Evolutionary conservation across 2,797 vertebrate genomes (phyloP).

Genomic region (Arrhamphus sclerolepis): DNA sequence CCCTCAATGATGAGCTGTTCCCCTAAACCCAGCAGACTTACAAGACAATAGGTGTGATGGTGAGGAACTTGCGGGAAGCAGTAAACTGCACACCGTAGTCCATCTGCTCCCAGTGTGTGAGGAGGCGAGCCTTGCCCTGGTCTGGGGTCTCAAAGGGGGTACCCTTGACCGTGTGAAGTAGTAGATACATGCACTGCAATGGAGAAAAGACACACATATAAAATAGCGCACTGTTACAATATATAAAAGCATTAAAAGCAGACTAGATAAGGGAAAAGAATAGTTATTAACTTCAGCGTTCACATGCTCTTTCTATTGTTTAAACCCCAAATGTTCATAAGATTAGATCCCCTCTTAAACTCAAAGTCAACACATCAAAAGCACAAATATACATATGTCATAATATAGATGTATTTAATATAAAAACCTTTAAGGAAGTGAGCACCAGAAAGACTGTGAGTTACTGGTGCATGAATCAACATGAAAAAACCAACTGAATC

Average conservation of each 20-base stretch:
- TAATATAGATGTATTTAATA: too few relatives aligned
- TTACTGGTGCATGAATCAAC: constrained; percentile 3
- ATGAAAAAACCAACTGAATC: too few relatives aligned
- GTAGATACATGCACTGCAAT: constrained; percentile 94
- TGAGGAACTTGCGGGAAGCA: constrained; percentile 95
- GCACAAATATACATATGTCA: too few relatives aligned
- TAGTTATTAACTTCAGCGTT: too few relatives aligned
- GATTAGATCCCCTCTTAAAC: constrained; percentile 1
- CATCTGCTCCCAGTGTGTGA: constrained; percentile 99
- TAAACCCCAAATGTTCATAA: neutral
- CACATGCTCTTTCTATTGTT: too few relatives aligned
- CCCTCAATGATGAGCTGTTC: neutral
- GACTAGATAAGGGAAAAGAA: too few relatives aligned
- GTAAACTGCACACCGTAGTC: constrained; percentile 98
- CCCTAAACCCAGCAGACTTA: constrained; percentile 75
- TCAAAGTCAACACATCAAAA: too few relatives aligned
- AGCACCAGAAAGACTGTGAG: neutral
- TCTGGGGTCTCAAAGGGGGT: constrained; percentile 97
- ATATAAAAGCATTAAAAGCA: too few relatives aligned
- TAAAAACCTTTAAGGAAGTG: too few relatives aligned
- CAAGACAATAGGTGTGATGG: constrained; percentile 96
- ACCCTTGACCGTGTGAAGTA: constrained; percentile 95
- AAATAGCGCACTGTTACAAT: too few relatives aligned
- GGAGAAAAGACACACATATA: neutral
- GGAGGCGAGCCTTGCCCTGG: constrained; percentile 93